Percentiles rank a stretch among this genome's conserved stretches.
Conservation (phyloP, 1,140 invertebrate genomes). For the Lasaia peninsularis region DNA sequence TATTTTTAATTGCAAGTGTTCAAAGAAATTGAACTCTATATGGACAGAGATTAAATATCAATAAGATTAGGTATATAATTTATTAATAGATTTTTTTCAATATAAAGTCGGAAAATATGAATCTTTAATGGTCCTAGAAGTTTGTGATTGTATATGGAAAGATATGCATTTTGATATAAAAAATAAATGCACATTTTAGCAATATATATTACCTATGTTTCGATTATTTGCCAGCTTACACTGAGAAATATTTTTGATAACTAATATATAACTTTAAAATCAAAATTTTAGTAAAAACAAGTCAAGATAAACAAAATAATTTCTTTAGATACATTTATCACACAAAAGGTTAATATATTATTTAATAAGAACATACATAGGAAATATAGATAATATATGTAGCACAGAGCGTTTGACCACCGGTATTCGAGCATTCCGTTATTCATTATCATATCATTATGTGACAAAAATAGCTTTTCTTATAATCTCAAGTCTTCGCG, state of each 20-base stretch:
- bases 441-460: conserved; percentile 26
- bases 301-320: too few relatives aligned
- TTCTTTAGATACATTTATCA: not conserved
- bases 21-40: conserved; percentile 1
- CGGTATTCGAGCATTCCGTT: conserved; percentile 46
- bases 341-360: not conserved
- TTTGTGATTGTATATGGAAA: conserved; percentile 27
- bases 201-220: not conserved
- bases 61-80: not conserved
- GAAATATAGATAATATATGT: not conserved
- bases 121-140: conserved; percentile 27
- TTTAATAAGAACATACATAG: too few relatives aligned
- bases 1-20: not conserved
- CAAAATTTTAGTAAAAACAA: too few relatives aligned
- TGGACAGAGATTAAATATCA: conserved; percentile 4
- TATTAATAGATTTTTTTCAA: not conserved
- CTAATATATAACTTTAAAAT: too few relatives aligned
- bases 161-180: conserved; percentile 33
- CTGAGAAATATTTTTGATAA: not conserved
- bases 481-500: conserved; percentile 42
- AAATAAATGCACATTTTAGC: conserved; percentile 21
- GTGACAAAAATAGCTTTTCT: conserved; percentile 72
- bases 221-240: not conserved
- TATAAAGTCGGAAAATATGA: conserved; percentile 25
- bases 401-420: conserved; percentile 46